Evolutionary conservation across 2,888 invertebrate species (phyloP).

Genomic region (Cephus pulcher): DNA sequence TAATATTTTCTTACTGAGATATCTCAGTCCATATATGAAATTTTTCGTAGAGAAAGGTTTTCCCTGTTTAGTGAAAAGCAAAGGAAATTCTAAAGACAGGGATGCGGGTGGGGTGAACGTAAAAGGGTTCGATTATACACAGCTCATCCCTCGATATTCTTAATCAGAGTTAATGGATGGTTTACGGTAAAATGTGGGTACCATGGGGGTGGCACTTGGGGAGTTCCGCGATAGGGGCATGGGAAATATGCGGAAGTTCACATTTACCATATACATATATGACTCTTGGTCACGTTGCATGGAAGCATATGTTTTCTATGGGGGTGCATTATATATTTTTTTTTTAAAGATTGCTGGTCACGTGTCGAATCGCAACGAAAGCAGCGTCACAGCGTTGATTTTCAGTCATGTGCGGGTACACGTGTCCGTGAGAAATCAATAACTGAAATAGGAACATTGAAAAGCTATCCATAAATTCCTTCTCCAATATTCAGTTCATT

Average conservation of each 20-base stretch:
- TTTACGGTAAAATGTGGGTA: conserved; percentile 30
- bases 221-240: conserved; percentile 30
- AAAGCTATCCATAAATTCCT: not conserved
- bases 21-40: too few relatives aligned
- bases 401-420: not conserved
- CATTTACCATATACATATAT: conserved; percentile 5
- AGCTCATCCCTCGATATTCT: not conserved
- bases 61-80: not conserved
- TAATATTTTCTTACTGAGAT: too few relatives aligned
- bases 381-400: not conserved
- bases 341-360: conserved; percentile 24
- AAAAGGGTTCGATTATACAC: not conserved
- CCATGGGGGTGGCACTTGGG: conserved; percentile 31
- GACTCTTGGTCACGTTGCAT: not conserved
- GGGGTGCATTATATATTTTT: conserved; percentile 34
- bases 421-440: not conserved
- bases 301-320: conserved; percentile 35
- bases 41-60: not conserved
- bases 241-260: conserved; percentile 33
- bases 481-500: not conserved
- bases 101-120: not conserved
- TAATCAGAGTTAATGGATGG: conserved; percentile 31
- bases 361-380: conserved; percentile 7
- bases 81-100: not conserved
- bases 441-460: not conserved